A percentile compares a stretch with the other conserved stretches of the same genome.
phyloP scores from a whole-genome alignment of 2,113 vertebrate species.

The cat (Felis catus) region F.catus_Fca126_mat1.0 CM031417.1:76011001-76011500 shows the following conservation, averaged over 20 bases:
- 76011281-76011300: neutral
- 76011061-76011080: neutral
- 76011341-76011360: neutral
- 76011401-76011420: neutral
- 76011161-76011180: neutral
- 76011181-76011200: neutral
- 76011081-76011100: neutral
- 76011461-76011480: neutral
- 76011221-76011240: neutral
- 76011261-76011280: neutral
- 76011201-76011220: neutral
- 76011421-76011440: neutral
- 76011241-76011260: neutral
- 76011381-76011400: neutral
- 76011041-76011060: neutral
- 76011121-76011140: neutral
- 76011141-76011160: neutral
- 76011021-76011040: neutral
- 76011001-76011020: neutral
- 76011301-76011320: conserved; percentile 13
- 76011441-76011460: neutral
- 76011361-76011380: neutral
- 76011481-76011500: neutral
- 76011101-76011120: neutral
- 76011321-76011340: neutral